Base-by-base conservation (phyloP, 2,113 vertebrate genomes). In the Corydoras sp. region DNA sequence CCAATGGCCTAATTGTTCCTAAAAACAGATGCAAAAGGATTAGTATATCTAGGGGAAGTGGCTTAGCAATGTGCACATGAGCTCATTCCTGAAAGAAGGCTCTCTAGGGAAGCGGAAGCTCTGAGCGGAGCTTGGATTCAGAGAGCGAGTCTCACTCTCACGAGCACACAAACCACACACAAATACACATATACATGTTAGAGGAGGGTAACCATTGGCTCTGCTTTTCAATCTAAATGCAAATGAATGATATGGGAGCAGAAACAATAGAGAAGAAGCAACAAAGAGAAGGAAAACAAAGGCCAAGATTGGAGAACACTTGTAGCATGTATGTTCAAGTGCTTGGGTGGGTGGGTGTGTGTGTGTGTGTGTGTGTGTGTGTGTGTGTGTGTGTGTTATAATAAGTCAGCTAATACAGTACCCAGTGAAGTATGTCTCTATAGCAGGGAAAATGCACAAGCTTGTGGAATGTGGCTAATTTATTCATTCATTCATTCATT, bases 141-240 rank as follows among this genome's bases (percentile, higher is more conserved):
- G 48, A 7, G 54, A 56, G 13, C 3, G 54, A 56, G 14, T 13
- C 54, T 56, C 51, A 53, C 1, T 53, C 51, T 12, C 35, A 9
- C 68, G 60, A 69, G 29, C 72, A 61, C 30, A 67, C 66, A 56
- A 56, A 56, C 54, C 60, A 72, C 71, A 54, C 60, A 65, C 60
- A 77, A 9, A 56, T 43, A 61, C 50, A 64, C 75, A 69, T 15
- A 60, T 72, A 63, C 76, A 69, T 58, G 32, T 78, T 84, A 73
- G 85, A 85, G 86, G 82, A 83, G 79, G 67, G 80, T 81, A 88
- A 80, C 85, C 80, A 85, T 71, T 80, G 63, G 75, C 75, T 78
- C 69, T 76, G 77, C 79, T 87, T 79, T 87, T 85, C 82, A 75
- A 87, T 88, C 87, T 86, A 88, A 86, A 87, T 88, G 86, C 85